A percentile compares a stretch with the other conserved stretches of the same genome.
Conservation (phyloP, 2,113 vertebrate species). For the Sporophila hypoxantha region DNA sequence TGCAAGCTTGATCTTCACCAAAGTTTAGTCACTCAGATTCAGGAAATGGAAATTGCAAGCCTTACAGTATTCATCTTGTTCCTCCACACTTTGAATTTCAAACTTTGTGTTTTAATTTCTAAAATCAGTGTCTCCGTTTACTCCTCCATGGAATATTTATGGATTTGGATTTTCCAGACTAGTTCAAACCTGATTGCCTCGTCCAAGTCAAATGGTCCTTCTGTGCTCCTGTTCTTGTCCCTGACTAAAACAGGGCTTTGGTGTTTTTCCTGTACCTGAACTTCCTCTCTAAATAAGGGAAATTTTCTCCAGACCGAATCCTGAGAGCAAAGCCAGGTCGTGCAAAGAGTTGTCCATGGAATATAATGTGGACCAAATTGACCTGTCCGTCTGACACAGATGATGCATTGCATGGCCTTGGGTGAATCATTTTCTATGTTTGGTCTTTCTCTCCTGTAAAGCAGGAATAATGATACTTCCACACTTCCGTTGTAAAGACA, state of each 20-base stretch:
- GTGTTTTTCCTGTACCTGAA: too few relatives aligned
- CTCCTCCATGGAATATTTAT: fast-evolving
- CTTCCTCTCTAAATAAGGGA: background rate
- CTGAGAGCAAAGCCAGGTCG: background rate
- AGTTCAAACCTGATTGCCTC: fast-evolving
- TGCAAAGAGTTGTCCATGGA: background rate
- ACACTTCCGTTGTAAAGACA: background rate
- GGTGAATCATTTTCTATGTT: background rate
- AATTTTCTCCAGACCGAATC: background rate
- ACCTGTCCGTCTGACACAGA: background rate
- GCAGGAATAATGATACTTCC: background rate
- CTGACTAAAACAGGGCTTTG: background rate
- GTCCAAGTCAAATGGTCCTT: background rate
- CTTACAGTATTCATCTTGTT: background rate
- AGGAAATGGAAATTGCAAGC: background rate
- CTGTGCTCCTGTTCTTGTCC: fast-evolving
- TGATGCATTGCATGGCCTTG: background rate
- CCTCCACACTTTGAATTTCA: background rate
- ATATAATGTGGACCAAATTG: background rate
- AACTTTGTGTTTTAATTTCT: background rate
- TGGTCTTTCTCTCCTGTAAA: background rate
- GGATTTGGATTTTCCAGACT: background rate
- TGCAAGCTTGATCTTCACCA: background rate
- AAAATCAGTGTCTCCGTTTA: background rate
- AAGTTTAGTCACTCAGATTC: background rate